These are phyloP conservation scores for Caenorhabditis wallacei DNA, from an alignment of 2,888 invertebrate species.

Conservation along the genomic window DNA sequence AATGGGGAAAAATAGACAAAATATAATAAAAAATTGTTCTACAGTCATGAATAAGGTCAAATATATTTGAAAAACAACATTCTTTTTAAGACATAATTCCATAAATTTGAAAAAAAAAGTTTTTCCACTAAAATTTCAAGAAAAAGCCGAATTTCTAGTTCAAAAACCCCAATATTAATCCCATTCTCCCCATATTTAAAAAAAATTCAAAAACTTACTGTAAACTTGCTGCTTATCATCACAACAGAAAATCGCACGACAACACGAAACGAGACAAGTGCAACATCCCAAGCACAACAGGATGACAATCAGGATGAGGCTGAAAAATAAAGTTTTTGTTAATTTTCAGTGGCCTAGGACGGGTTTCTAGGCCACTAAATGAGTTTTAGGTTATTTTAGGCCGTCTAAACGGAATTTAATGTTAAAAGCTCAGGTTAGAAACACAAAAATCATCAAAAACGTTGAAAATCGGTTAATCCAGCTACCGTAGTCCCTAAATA, in stretches of 20 bases:
- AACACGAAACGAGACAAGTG: constrained; percentile 75
- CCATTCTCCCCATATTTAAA: no score
- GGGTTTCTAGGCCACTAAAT: no score
- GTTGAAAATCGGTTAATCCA: neutral
- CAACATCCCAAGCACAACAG: constrained; percentile 79
- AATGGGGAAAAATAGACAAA: no score
- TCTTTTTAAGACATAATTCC: no score
- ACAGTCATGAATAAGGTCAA: no score
- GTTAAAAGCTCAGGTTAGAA: no score
- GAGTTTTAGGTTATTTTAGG: no score
- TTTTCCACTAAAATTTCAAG: no score
- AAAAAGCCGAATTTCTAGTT: neutral
- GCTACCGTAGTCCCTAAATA: constrained; percentile 50
- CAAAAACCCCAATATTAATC: neutral
- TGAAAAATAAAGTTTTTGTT: constrained; percentile 53
- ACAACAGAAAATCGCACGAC: constrained; percentile 77
- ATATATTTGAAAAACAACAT: no score
- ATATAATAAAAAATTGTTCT: no score
- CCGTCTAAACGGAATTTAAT: no score
- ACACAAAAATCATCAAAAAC: constrained; percentile 7
- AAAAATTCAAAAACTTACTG: constrained; percentile 31
- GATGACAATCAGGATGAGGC: constrained; percentile 76
- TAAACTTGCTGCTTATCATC: constrained; percentile 46
- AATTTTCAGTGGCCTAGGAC: neutral
- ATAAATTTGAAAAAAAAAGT: no score